Evolutionary conservation across 2,888 invertebrate genomes (phyloP), one percentile per base, ranked within the genome.

Genomic region (Callinectes sapidus): DNA sequence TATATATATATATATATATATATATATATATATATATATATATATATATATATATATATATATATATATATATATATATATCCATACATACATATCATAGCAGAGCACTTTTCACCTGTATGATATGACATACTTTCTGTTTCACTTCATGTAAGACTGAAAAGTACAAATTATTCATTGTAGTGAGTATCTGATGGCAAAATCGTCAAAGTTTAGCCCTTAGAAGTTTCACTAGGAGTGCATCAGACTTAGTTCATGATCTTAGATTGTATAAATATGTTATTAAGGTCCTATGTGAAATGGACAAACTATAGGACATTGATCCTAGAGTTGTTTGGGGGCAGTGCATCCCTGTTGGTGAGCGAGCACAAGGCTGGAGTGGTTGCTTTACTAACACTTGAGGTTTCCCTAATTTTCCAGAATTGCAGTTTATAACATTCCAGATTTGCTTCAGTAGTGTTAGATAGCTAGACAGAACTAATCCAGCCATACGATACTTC

Each of bases 401-500:
- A 85, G 55, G 42, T 54, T 90, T 89, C 32, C 39, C 89, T 89
- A 91, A 91, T 71, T 91, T 89, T 92, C 89, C 92, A 92, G 92
- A 89, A 85, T 87, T 87, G 55, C 54, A 66, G 71, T 32, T 81
- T 61, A 86, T 32, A 86, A 66, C 87, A 86, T 91, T 91, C 61
- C 90, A 91, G 90, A 91, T 48, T 77, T 87, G 55, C 90, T 90
- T 90, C 87, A 61, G 90, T 90, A 90, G 90, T 92, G 85, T 55
- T 92, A 92, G 92, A 89, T 92, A 89, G 77, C 85, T 92, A 88
- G 87, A 90, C 87, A 88, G 77, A 87, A 92, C 92, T 92, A 92
- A 92, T 89, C 90, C 92, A 88, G 81, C 71, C 85, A 90, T 90
- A 90, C 89, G 35, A 90, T 92, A 90, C 90, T 91, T 90, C 90